Base-by-base conservation (phyloP, 30 jellyfish, hydroid and myxozoan genomes). In the Aurelia sp. region DNA sequence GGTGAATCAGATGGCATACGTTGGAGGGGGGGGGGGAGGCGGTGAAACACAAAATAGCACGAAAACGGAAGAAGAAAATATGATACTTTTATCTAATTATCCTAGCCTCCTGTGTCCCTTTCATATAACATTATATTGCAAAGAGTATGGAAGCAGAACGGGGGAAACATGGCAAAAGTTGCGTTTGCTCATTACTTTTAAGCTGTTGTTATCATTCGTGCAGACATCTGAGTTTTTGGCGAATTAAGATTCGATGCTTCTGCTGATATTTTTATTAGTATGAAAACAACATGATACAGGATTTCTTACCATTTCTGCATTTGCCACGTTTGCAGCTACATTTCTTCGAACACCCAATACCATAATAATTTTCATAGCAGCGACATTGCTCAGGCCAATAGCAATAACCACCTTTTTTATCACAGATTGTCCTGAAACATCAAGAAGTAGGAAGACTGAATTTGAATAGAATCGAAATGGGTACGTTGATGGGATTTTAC, bases 291-390 rank as follows among this genome's bases (percentile, higher is more conserved):
- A 27, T 16, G 1, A 3, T 66, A 0, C 11, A 7, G 22, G 16
- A 10, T 53, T 16, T 40, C 55, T 44, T 90, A 88, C 98, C 98
- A 60, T 78, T 86, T 16, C 78, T 78, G 72, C 98, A 93, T 18
- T 18, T 71, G 22, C 98, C 98, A 61, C 82, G 16, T 13, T 20
- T 64, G 73, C 98, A 93, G 47, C 85, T 72, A 40, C 98, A 93
- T 71, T 70, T 76, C 64, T 82, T 51, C 9, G 86, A 78, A 81
- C 98, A 93, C 4, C 81, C 89, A 4, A 37, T 30, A 4, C 98
- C 97, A 83, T 47, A 84, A 52, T 47, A 91, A 11, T 66, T 53
- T 40, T 82, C 40, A 33, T 82, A 82, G 77, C 98, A 93, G 9
- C 21, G 78, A 81, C 98, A 93, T 10, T 7, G 41, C 20, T 85